phyloP scores from a whole-genome alignment of 2,888 invertebrate genomes.

The Phlogophora meticulosa region DNA sequence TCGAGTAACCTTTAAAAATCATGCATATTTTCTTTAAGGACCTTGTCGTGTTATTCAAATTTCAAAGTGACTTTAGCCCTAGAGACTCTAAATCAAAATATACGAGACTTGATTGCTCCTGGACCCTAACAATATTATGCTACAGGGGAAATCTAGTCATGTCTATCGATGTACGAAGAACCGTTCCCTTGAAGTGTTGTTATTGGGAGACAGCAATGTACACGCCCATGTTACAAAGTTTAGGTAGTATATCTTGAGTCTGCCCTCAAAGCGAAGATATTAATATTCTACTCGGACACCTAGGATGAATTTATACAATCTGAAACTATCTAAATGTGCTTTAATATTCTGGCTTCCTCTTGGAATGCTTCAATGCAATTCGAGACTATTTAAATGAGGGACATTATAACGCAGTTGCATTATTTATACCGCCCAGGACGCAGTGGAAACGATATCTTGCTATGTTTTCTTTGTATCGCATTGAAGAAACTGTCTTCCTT shows the following conservation, averaged over 20 bases:
- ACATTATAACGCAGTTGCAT: constrained; percentile 21
- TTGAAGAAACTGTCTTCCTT: not conserved
- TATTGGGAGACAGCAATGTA: constrained; percentile 1
- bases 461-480: not conserved
- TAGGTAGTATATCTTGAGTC: constrained; percentile 20
- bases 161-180: not conserved
- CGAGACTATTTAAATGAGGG: constrained; percentile 33
- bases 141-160: no score
- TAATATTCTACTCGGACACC: constrained; percentile 46
- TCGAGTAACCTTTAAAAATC: no score
- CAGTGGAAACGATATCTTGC: not conserved
- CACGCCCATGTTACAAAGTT: constrained; percentile 1
- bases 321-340: constrained; percentile 25
- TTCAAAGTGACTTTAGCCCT: constrained; percentile 5
- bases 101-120: not conserved
- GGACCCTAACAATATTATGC: not conserved
- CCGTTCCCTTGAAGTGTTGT: constrained; percentile 5
- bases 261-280: constrained; percentile 35
- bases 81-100: constrained; percentile 17
- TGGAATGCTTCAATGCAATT: constrained; percentile 39
- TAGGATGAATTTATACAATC: constrained; percentile 43
- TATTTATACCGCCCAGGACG: not conserved
- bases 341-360: constrained; percentile 46
- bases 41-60: not conserved
- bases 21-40: not conserved